These are phyloP conservation scores for Pseudomyrmex pallidus DNA, from an alignment of 1,140 invertebrate genomes.

Conservation along the genomic window DNA sequence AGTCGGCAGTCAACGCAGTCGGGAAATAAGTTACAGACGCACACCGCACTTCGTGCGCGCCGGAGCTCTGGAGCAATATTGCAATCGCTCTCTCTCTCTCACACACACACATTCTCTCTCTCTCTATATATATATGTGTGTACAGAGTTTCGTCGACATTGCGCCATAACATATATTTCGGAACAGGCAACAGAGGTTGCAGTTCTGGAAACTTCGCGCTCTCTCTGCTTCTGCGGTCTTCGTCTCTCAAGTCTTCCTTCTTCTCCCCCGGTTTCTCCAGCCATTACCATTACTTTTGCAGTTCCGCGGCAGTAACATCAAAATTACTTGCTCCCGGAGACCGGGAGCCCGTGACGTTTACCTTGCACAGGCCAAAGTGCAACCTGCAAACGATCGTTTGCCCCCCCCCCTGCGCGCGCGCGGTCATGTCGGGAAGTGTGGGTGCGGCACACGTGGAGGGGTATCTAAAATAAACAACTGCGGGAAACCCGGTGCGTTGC, in stretches of 20 bases:
- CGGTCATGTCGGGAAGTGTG: not conserved
- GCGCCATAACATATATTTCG: slow-evolving; percentile 40
- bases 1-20: slow-evolving; percentile 53
- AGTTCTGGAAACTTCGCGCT: slow-evolving; percentile 31
- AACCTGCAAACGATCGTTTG: slow-evolving; percentile 20
- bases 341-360: slow-evolving; percentile 1
- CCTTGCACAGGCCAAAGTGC: slow-evolving; percentile 9
- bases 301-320: slow-evolving; percentile 24
- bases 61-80: slow-evolving; percentile 14
- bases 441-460: too few relatives aligned
- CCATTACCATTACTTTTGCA: slow-evolving; percentile 40
- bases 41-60: slow-evolving; percentile 26
- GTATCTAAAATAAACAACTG: slow-evolving; percentile 21
- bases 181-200: slow-evolving; percentile 48
- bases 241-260: not conserved
- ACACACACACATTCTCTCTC: too few relatives aligned
- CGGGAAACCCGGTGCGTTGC: not conserved
- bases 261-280: not conserved
- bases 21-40: slow-evolving; percentile 54
- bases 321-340: slow-evolving; percentile 44
- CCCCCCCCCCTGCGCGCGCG: not conserved
- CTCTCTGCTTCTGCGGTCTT: slow-evolving; percentile 5
- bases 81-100: slow-evolving; percentile 12
- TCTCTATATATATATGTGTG: too few relatives aligned
- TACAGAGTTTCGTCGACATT: slow-evolving; percentile 30